Percentiles rank a stretch among this genome's conserved stretches.
These are phyloP conservation scores for Chascanopsetta lugubris DNA, from an alignment of 2,113 vertebrate species.

Conservation along the genomic window DNA sequence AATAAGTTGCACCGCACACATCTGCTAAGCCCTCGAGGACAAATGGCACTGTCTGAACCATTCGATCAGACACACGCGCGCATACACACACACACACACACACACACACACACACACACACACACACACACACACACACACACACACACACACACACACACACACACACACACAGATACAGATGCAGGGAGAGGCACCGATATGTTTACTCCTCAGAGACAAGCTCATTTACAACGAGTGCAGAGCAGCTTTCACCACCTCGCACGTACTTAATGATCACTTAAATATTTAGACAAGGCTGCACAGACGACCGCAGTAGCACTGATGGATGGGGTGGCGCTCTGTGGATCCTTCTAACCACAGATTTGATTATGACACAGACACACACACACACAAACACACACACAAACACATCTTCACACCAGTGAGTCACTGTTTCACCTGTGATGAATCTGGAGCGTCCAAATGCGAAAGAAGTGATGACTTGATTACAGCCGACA, in stretches of 20 bases:
- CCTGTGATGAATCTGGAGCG: slow-evolving; percentile 30
- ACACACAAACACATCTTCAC: slow-evolving; percentile 19
- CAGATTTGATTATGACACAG: slow-evolving; percentile 33
- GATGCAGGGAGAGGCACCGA: slow-evolving; percentile 8
- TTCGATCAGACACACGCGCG: slow-evolving; percentile 33
- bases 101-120: slow-evolving; percentile 19
- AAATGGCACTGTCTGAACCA: slow-evolving; percentile 43
- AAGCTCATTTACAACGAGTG: slow-evolving; percentile 56
- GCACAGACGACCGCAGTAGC: slow-evolving; percentile 32
- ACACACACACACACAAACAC: slow-evolving; percentile 18
- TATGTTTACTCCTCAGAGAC: slow-evolving; percentile 51
- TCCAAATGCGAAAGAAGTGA: slow-evolving; percentile 31
- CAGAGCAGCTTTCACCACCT: slow-evolving; percentile 42
- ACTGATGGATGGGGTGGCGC: slow-evolving; percentile 42
- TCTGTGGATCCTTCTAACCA: slow-evolving; percentile 8
- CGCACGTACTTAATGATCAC: slow-evolving; percentile 42
- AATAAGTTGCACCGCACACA: slow-evolving; percentile 46
- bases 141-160: slow-evolving; percentile 16
- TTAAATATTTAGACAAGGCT: slow-evolving; percentile 64
- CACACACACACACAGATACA: slow-evolving; percentile 21
- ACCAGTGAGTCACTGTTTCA: slow-evolving; percentile 16
- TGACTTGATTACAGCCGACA: slow-evolving; percentile 48
- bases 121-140: slow-evolving; percentile 11
- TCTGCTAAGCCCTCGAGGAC: slow-evolving; percentile 54
- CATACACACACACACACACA: slow-evolving; percentile 14